Base-by-base conservation (phyloP, 2,113 vertebrate genomes). In the Tiliqua scincoides region DNA sequence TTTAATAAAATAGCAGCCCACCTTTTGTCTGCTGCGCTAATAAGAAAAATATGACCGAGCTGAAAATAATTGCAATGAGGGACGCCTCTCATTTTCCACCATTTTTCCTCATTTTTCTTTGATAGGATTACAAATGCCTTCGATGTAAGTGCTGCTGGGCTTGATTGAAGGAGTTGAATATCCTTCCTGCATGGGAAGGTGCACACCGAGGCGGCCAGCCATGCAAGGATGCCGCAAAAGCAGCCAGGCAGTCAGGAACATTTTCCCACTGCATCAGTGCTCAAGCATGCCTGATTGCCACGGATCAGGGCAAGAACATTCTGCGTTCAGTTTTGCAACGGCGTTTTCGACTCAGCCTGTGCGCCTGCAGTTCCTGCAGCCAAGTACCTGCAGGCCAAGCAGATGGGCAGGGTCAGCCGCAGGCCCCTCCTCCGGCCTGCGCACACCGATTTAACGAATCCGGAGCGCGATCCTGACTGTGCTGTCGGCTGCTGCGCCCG, bases 31-130 rank as follows among this genome's bases (percentile, higher is more conserved):
- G 94, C 4, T 18, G 25, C 82, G 59, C 71, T 95, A 94, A 93
- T 94, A 94, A 94, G 92, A 95, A 96, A 95, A 95, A 88, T 88
- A 89, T 85, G 78, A 85, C 76, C 15, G 63, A 89, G 93, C 94
- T 91, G 91, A 89, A 94, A 91, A 93, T 93, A 95, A 95, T 96
- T 95, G 89, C 85, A 91, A 90, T 68, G 93, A 95, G 90, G 88
- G 81, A 93, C 87, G 90, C 91, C 86, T 89, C 81, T 59, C 82
- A 93, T 95, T 94, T 95, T 93, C 91, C 91, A 91, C 93, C 90
- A 92, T 94, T 95, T 83, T 92, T 91, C 35, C 87, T 75, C 86
- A 74, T 91, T 94, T 94, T 93, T 89, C 93, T 94, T 94, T 92
- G 91, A 87, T 95, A 91, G 91, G 84, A 95, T 96, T 94, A 95